Evolutionary conservation across 2,888 invertebrate species (phyloP), one percentile per base, ranked within the genome.

Genomic region (Melieria picta): DNA sequence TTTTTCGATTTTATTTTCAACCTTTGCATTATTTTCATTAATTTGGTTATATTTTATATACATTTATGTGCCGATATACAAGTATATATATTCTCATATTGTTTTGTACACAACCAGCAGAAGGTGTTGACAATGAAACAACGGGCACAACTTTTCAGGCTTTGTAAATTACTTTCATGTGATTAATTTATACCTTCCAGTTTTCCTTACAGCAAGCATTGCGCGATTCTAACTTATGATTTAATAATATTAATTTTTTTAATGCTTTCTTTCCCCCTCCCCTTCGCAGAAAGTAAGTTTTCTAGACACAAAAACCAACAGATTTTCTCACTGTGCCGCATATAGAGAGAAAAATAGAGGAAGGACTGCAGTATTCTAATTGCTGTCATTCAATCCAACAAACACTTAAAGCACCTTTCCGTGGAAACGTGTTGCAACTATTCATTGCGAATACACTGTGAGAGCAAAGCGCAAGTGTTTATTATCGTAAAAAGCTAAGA

Each of bases 401-500:
- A 61, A 60, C 64, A 13, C 48, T 46, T 43, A 11, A 47, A 55
- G 55, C 61, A 46, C 10, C 56, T n/a, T 63, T 62, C 57, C 45
- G n/a, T 55, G 50, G 56, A 65, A 66, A 66, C 7, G 13, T 11
- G 50, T 7, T n/a, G 30, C 30, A 30, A 30, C 3, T 30, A 30
- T 30, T 30, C 30, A 30, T 30, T 30, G 30, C 30, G 30, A 30
- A 30, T 30, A 30, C 4, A 55, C 6, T 55, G 11, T 11, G n/a
- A 45, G 47, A 58, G 16, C 42, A 52, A 65, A 78, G 76, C 76
- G 76, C 83, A 79, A 74, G 83, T 65, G 83, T 84, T 82, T 83
- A 84, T 84, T 84, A 84, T 84, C 83, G 83, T 83, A 78, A 61
- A 76, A 81, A 80, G 81, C 82, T 79, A 72, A 78, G 81, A 81